Conservation (phyloP, 2,888 invertebrate genomes). For the Caenorhabditis drosophilae region DNA sequence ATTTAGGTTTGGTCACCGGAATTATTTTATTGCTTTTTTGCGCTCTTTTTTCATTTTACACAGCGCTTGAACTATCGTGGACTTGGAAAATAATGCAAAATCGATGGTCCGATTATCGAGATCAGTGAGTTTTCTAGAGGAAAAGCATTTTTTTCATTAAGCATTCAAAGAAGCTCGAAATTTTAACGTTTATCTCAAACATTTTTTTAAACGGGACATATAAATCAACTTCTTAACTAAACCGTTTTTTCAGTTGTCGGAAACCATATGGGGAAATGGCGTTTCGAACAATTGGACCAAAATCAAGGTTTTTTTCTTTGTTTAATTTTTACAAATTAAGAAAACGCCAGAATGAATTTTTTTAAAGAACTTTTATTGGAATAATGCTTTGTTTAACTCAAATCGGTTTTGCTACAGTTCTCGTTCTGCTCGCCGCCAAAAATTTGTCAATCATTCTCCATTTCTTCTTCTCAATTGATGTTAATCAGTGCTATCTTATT, state of each 20-base stretch:
- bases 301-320: constrained; percentile 14
- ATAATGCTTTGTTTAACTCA: constrained; percentile 42
- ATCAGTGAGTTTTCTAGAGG: constrained; percentile 18
- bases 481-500: constrained; percentile 45
- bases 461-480: constrained; percentile 40
- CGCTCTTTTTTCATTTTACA: constrained; percentile 28
- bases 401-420: constrained; percentile 44
- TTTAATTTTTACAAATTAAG: no score
- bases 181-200: no score
- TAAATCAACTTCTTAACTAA: no score
- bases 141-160: no score
- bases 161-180: no score
- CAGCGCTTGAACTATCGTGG: constrained; percentile 35
- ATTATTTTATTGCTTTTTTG: constrained; percentile 26
- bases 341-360: no score
- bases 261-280: constrained; percentile 50
- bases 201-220: no score
- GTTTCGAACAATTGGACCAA: constrained; percentile 37
- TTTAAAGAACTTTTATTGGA: no score
- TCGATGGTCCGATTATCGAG: constrained; percentile 39
- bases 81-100: constrained; percentile 48
- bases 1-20: constrained; percentile 29
- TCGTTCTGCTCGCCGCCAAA: constrained; percentile 42
- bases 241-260: constrained; percentile 32
- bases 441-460: constrained; percentile 44